These are phyloP conservation scores for Archips xylosteana DNA, from an alignment of 2,888 invertebrate genomes.

Conservation along the genomic window DNA sequence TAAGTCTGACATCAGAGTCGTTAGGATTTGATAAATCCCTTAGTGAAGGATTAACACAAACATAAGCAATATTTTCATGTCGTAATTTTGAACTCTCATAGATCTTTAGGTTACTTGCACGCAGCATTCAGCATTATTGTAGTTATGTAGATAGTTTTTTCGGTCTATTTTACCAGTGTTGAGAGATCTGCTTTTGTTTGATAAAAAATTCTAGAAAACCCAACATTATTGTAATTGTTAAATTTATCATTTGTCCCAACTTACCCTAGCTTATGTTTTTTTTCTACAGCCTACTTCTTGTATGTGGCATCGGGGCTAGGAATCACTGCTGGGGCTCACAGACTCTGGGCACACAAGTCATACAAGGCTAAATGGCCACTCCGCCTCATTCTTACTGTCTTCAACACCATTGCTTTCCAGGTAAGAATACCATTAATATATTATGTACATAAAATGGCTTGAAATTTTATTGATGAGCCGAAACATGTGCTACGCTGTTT, in stretches of 20 bases:
- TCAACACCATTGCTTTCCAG: constrained; percentile 97
- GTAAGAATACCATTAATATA: constrained; percentile 69
- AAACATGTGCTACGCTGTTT: too few relatives aligned
- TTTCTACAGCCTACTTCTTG: constrained; percentile 87
- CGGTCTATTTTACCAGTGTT: too few relatives aligned
- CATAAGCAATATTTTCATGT: neutral
- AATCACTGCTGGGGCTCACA: constrained; percentile 98
- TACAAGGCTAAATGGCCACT: constrained; percentile 98
- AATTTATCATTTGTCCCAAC: neutral
- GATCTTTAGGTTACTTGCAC: too few relatives aligned
- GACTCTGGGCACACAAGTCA: constrained; percentile 97
- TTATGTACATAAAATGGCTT: too few relatives aligned
- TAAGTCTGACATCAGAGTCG: neutral
- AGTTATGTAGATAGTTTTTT: too few relatives aligned
- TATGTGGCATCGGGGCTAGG: constrained; percentile 94
- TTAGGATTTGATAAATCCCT: neutral
- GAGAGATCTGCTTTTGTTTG: too few relatives aligned
- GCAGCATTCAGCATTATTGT: too few relatives aligned
- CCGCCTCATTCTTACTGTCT: constrained; percentile 90
- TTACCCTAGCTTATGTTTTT: neutral
- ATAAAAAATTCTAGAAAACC: too few relatives aligned
- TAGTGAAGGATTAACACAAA: neutral
- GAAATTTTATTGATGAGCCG: too few relatives aligned
- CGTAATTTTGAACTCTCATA: too few relatives aligned
- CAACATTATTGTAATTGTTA: neutral